Conservation (phyloP, 2,888 invertebrate species). For the Megalurothrips usitatus region DNA sequence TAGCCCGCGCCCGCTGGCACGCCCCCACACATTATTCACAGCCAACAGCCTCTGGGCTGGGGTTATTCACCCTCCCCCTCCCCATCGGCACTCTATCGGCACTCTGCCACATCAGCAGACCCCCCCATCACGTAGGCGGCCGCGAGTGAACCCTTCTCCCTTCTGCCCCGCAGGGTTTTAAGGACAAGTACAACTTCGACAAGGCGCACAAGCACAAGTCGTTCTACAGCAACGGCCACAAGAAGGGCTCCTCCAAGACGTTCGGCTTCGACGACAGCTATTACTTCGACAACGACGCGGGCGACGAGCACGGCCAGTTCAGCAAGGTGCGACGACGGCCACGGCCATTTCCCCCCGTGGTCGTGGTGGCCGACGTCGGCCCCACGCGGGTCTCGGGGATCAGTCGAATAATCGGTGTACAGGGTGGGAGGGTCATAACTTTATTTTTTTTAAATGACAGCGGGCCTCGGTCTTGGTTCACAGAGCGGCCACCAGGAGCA, state of each 20-base stretch:
- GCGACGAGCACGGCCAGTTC: background rate
- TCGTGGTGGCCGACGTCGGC: too few species aligned
- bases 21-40: too few species aligned
- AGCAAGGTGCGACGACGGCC: background rate
- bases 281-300: background rate
- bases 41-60: too few species aligned
- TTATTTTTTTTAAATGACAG: too few species aligned
- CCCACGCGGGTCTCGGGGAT: too few species aligned
- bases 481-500: background rate
- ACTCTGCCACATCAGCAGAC: too few species aligned
- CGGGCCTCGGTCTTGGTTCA: background rate
- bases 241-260: background rate
- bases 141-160: background rate
- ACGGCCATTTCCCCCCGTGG: too few species aligned
- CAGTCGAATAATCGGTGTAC: too few species aligned
- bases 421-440: too few species aligned
- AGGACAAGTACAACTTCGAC: slow-evolving; percentile 8
- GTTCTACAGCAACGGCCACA: background rate
- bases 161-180: background rate
- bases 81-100: too few species aligned
- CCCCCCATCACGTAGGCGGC: background rate
- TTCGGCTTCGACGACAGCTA: background rate
- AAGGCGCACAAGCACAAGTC: background rate
- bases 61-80: too few species aligned
- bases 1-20: too few species aligned